Evolutionary conservation across 2,888 invertebrate genomes (phyloP).

Genomic region (Chrysomela aeneicollis): DNA sequence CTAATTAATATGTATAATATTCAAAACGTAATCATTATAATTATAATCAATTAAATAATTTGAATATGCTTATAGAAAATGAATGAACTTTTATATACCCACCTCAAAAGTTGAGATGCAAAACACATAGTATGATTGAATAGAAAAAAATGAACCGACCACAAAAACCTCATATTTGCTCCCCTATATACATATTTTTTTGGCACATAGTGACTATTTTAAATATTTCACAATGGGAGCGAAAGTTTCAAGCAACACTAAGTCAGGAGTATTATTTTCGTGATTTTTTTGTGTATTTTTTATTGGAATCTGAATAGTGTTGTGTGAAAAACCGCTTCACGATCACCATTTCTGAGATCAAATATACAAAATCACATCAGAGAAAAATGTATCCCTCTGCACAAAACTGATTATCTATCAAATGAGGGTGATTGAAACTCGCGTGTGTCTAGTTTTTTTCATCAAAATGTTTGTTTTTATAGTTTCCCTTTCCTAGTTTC

Average conservation of each 20-base stretch:
- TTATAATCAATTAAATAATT: slow-evolving; percentile 1
- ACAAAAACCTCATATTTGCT: slow-evolving; percentile 11
- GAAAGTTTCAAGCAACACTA: neutral
- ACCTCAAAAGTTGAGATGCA: too few relatives aligned
- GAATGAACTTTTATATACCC: too few relatives aligned
- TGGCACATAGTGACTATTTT: slow-evolving; percentile 43
- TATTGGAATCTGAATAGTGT: neutral
- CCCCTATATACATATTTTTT: slow-evolving; percentile 25
- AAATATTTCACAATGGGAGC: neutral
- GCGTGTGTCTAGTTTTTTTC: too few relatives aligned
- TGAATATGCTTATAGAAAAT: too few relatives aligned
- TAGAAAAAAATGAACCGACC: slow-evolving; percentile 17
- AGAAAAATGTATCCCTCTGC: slow-evolving; percentile 10
- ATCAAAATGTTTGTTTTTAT: too few relatives aligned
- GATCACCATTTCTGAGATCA: slow-evolving; percentile 30
- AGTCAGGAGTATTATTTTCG: neutral
- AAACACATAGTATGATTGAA: neutral
- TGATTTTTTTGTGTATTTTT: neutral
- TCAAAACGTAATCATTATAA: neutral
- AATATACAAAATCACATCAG: slow-evolving; percentile 27
- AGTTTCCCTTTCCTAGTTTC: too few relatives aligned
- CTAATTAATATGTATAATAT: slow-evolving; percentile 39
- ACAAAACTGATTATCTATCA: neutral
- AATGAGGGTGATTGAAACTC: neutral
- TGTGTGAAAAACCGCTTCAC: slow-evolving; percentile 2